These are phyloP conservation scores for Druon quercuslanigerum DNA, from an alignment of 1,140 invertebrate species.

Conservation along the genomic window DNA sequence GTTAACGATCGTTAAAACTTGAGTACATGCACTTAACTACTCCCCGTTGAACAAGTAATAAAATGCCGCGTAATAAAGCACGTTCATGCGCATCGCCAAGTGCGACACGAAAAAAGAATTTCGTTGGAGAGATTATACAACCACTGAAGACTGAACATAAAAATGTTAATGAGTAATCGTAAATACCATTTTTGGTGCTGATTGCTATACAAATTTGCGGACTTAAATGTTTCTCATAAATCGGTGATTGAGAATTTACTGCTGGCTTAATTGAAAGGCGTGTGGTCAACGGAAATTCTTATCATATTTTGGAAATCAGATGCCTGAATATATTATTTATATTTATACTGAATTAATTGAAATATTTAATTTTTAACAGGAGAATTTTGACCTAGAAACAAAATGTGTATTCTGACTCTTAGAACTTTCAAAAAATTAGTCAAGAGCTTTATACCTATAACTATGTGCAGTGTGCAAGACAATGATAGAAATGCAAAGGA, in stretches of 20 bases:
- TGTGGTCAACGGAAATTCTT: background rate
- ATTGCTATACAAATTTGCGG: conserved; percentile 20
- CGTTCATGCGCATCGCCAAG: conserved; percentile 9
- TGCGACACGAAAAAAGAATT: conserved; percentile 24
- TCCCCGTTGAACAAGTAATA: conserved; percentile 22
- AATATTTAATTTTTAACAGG: no score
- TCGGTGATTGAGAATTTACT: conserved; percentile 21
- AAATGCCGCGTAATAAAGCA: conserved; percentile 22
- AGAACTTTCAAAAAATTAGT: no score
- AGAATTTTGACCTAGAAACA: no score
- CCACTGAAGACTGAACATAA: background rate
- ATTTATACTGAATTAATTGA: no score
- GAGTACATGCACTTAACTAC: conserved; percentile 30
- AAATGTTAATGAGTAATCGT: conserved; percentile 23
- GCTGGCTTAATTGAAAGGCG: background rate
- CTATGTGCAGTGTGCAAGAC: no score
- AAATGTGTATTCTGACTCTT: no score
- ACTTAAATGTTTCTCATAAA: conserved; percentile 23
- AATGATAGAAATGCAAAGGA: no score
- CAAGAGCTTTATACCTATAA: no score
- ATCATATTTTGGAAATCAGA: no score
- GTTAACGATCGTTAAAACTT: conserved; percentile 38
- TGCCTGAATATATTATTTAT: no score
- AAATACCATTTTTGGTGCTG: conserved; percentile 26
- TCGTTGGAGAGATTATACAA: background rate